Evolutionary conservation across 2,797 vertebrate species (phyloP).

Genomic region (Dermochelys coriacea): DNA sequence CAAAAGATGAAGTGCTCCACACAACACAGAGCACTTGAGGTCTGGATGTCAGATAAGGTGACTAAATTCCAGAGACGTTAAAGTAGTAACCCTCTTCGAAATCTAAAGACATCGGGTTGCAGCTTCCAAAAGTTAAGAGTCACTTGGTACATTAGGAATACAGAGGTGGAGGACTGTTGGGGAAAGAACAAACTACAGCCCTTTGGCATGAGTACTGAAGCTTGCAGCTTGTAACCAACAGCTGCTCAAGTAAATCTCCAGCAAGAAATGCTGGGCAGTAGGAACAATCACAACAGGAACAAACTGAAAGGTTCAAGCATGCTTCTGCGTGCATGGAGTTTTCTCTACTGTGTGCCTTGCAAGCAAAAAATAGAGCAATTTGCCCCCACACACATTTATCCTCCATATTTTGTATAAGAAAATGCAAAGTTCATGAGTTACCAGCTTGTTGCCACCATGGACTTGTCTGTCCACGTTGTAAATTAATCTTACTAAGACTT

Average conservation of each 20-base stretch:
- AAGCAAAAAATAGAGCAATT: conserved; percentile 67
- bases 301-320: conserved; percentile 76
- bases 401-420: conserved; percentile 72
- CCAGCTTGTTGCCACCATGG: conserved; percentile 63
- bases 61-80: conserved; percentile 79
- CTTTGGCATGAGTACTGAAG: conserved; percentile 80
- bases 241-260: conserved; percentile 69
- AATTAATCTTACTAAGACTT: conserved; percentile 74
- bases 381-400: conserved; percentile 53
- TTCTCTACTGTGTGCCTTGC: conserved; percentile 68
- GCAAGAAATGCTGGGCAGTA: conserved; percentile 66
- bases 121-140: conserved; percentile 70
- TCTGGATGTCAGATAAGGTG: conserved; percentile 75
- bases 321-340: conserved; percentile 63
- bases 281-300: conserved; percentile 75
- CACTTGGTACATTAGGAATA: conserved; percentile 70
- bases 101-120: conserved; percentile 68
- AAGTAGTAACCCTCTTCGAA: conserved; percentile 72
- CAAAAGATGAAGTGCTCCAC: conserved; percentile 78
- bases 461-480: conserved; percentile 68
- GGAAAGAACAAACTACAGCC: conserved; percentile 72
- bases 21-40: conserved; percentile 80
- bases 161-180: conserved; percentile 55
- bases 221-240: conserved; percentile 77
- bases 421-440: conserved; percentile 72